A percentile compares a stretch with the other conserved stretches of the same genome.
These are phyloP conservation scores for Melanchra persicariae DNA, from an alignment of 2,888 invertebrate genomes.

Conservation along the genomic window DNA sequence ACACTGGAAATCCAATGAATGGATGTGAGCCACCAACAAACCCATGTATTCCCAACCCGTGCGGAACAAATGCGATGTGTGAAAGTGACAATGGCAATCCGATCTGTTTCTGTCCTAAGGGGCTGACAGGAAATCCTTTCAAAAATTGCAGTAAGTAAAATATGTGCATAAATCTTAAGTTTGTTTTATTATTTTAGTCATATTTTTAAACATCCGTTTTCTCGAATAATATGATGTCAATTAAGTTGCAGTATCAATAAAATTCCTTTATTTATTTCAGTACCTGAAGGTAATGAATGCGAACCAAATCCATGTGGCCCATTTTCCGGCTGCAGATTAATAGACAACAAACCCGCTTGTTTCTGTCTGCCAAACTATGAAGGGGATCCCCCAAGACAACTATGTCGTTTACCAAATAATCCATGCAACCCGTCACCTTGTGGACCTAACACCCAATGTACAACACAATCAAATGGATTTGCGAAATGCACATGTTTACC, in stretches of 20 bases:
- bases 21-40: slow-evolving; percentile 94
- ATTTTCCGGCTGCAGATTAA: slow-evolving; percentile 95
- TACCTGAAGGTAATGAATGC: slow-evolving; percentile 97
- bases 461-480: slow-evolving; percentile 94
- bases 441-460: slow-evolving; percentile 96
- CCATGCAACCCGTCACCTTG: slow-evolving; percentile 97
- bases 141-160: slow-evolving; percentile 95
- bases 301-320: slow-evolving; percentile 95
- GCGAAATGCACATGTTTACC: slow-evolving; percentile 96
- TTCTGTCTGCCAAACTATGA: slow-evolving; percentile 97
- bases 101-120: slow-evolving; percentile 97
- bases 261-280: slow-evolving; percentile 86
- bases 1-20: slow-evolving; percentile 94
- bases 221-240: background rate
- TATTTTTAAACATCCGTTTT: background rate
- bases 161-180: background rate
- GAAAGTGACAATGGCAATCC: slow-evolving; percentile 96
- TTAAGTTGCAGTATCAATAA: background rate
- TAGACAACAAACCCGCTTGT: slow-evolving; percentile 94
- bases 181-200: background rate
- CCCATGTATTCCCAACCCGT: slow-evolving; percentile 96
- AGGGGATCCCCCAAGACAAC: slow-evolving; percentile 94
- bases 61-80: slow-evolving; percentile 96
- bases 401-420: slow-evolving; percentile 93
- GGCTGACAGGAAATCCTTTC: slow-evolving; percentile 97